phyloP scores from a whole-genome alignment of 2,888 invertebrate species.

The Graphium colonna region DNA sequence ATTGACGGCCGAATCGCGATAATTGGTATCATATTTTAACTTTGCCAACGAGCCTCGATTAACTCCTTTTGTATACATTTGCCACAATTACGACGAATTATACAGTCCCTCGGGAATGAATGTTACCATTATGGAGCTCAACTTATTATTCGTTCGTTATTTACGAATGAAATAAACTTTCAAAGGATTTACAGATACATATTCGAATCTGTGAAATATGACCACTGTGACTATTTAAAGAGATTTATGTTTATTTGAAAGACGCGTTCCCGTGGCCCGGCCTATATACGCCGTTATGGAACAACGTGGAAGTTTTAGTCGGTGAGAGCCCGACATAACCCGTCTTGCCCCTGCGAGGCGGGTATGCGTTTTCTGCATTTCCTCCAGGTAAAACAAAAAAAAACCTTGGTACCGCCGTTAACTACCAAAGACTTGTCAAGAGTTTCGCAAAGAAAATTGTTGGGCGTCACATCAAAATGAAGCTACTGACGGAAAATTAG shows the following conservation, averaged over 20 bases:
- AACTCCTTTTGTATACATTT: conserved; percentile 39
- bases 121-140: background rate
- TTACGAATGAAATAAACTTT: background rate
- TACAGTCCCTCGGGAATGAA: background rate
- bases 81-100: background rate
- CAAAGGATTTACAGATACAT: background rate
- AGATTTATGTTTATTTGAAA: background rate
- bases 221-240: background rate
- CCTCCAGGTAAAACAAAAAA: too few relatives aligned
- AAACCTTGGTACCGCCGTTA: too few relatives aligned
- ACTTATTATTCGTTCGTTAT: background rate
- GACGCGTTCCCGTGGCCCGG: too few relatives aligned
- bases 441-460: too few relatives aligned
- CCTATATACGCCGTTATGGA: too few relatives aligned
- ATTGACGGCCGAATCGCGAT: conserved; percentile 56
- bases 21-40: conserved; percentile 57
- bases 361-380: too few relatives aligned
- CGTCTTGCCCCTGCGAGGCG: too few relatives aligned
- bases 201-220: background rate
- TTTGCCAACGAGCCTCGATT: conserved; percentile 35
- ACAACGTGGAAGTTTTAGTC: too few relatives aligned
- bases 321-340: too few relatives aligned
- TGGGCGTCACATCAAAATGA: too few relatives aligned
- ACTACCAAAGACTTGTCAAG: too few relatives aligned
- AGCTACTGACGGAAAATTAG: too few relatives aligned